phyloP scores from a whole-genome alignment of 2,888 invertebrate species.

The Trichopria drosophilae region DNA sequence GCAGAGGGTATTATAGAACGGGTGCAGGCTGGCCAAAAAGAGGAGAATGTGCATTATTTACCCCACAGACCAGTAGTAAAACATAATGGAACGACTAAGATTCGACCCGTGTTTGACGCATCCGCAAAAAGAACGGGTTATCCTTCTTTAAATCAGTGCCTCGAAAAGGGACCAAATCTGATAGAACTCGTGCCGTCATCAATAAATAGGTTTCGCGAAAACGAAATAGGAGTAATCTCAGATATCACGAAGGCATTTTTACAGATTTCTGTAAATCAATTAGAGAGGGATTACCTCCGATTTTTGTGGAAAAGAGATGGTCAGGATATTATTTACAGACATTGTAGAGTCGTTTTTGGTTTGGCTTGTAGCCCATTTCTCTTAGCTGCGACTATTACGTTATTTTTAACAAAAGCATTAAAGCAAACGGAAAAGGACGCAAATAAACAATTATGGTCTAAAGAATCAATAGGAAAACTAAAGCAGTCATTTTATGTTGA shows the following conservation, averaged over 20 bases:
- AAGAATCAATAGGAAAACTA: not conserved
- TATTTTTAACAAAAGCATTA: not conserved
- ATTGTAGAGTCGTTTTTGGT: not conserved
- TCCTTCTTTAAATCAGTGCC: constrained; percentile 35
- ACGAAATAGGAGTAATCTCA: constrained; percentile 28
- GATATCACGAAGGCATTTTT: constrained; percentile 35
- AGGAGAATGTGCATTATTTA: constrained; percentile 22
- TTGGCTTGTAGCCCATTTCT: not conserved
- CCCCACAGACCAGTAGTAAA: constrained; percentile 27
- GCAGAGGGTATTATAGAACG: constrained; percentile 34
- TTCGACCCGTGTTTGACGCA: constrained; percentile 36
- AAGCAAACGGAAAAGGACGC: not conserved
- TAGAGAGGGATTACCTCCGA: not conserved
- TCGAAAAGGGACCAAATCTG: constrained; percentile 25
- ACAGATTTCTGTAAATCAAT: constrained; percentile 20
- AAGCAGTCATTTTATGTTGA: not conserved
- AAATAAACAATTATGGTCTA: not conserved
- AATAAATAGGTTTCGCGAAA: constrained; percentile 29
- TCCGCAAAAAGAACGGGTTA: constrained; percentile 33
- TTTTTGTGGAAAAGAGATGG: not conserved
- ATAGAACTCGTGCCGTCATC: constrained; percentile 31
- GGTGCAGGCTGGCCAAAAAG: constrained; percentile 19
- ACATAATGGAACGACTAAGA: constrained; percentile 20
- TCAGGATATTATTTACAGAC: not conserved
- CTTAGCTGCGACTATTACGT: not conserved